Evolutionary conservation across 2,797 vertebrate genomes (phyloP).

Genomic region (Anomalospiza imberbis): DNA sequence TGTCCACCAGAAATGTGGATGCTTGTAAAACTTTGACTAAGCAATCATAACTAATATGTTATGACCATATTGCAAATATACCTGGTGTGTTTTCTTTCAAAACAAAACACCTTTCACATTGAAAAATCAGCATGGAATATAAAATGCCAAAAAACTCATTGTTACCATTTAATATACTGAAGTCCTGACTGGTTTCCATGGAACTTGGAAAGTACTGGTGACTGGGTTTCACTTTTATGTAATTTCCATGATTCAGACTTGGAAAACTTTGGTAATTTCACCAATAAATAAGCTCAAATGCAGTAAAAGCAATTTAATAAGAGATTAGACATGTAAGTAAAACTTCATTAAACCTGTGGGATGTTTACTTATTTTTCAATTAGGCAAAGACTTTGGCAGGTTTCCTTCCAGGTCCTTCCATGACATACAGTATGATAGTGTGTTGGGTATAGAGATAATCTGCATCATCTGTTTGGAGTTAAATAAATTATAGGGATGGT

Average conservation of each 20-base stretch:
- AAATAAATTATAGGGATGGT: background rate
- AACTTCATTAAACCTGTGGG: background rate
- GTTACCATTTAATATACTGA: background rate
- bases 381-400: background rate
- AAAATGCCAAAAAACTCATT: background rate
- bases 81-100: background rate
- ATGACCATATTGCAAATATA: background rate
- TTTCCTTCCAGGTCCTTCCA: background rate
- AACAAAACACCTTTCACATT: background rate
- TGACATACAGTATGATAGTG: background rate
- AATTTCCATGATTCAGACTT: background rate
- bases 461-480: background rate
- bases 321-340: background rate
- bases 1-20: background rate
- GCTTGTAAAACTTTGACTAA: background rate
- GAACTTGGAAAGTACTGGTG: background rate
- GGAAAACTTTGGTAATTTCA: background rate
- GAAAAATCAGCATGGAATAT: background rate
- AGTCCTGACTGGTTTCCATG: background rate
- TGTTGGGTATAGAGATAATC: background rate
- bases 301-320: background rate
- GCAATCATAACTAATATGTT: background rate
- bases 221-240: background rate
- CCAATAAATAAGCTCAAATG: background rate
- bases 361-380: background rate